Evolutionary conservation across 2,113 vertebrate genomes (phyloP), one percentile per base, ranked within the genome.

Genomic region (Bostrychus sinensis): DNA sequence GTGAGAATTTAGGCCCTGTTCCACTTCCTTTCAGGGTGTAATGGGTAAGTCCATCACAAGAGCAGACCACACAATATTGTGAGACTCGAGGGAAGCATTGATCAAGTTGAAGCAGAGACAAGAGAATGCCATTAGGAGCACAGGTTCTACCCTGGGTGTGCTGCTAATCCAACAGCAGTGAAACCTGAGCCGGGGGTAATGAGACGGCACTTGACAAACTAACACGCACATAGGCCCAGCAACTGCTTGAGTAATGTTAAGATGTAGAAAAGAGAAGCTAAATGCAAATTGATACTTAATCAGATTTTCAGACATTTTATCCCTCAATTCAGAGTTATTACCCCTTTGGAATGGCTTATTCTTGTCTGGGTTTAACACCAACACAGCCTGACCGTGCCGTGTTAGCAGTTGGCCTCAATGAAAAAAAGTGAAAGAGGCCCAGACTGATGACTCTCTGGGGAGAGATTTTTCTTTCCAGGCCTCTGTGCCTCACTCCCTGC

Each of bases 171-270:
- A 36, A 78, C 78, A 62, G 76, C 85, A 78, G 74, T 78, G 87
- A 85, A 92, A 90, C 83, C 64, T 50, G 86, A 90, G 76, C 50
- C 1, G 26, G 55, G 62, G 77, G 79, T 90, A 86, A 91, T 83
- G 81, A 89, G 87, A 85, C 70, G n/a, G 77, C 80, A 77, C 75
- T 88, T 85, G 66, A 86, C 68, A 75, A 56, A n/a, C 66, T 64
- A 16, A 14, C 74, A 70, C 66, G n/a, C n/a, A 62, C 69, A 62
- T 34, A 71, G 65, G 76, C 59, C 20, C 59, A 61, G 58, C 43
- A 20, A 72, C 76, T 70, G 59, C 63, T 79, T 58, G 71, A 74
- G 74, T 37, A 38, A 75, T 19, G 66, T 60, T 19, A 77, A 62
- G 66, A 62, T 71, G 77, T 79, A 63, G 45, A 39, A n/a, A 54